Evolutionary conservation across 2,113 vertebrate genomes (phyloP).

Genomic region (human (Homo sapiens)): DNA sequence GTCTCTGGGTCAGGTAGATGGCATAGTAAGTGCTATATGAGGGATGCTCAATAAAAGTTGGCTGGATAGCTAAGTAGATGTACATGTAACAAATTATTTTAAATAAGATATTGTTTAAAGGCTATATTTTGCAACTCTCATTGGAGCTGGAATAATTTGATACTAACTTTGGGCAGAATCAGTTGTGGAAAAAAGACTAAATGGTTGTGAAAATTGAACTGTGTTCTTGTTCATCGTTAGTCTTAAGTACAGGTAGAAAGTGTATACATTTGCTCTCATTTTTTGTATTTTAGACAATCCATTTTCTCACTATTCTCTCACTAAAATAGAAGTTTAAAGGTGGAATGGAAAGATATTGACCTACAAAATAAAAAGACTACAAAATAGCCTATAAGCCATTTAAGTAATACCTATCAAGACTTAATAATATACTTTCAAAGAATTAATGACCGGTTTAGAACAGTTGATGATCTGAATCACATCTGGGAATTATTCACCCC

Average conservation of each 20-base stretch:
- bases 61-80: not conserved
- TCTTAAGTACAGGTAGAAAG: not conserved
- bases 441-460: slow-evolving; percentile 66
- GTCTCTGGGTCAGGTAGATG: not conserved
- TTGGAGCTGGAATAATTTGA: not conserved
- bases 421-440: slow-evolving; percentile 9
- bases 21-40: not conserved
- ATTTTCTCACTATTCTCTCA: slow-evolving; percentile 18
- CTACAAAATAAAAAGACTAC: slow-evolving; percentile 33
- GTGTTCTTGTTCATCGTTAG: not conserved
- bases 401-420: slow-evolving; percentile 46
- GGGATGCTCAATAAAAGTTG: not conserved
- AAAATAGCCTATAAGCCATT: slow-evolving; percentile 36
- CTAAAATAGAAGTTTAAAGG: not conserved
- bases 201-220: not conserved
- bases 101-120: not conserved
- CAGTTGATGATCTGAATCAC: slow-evolving; percentile 67
- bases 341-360: slow-evolving; percentile 20
- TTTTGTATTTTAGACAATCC: not conserved
- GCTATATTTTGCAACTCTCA: not conserved
- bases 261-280: not conserved
- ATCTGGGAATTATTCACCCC: slow-evolving; percentile 56
- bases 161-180: not conserved
- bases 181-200: not conserved
- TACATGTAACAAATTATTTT: not conserved